phyloP scores from a whole-genome alignment of 2,113 vertebrate genomes.

The Tetrax tetrax region DNA sequence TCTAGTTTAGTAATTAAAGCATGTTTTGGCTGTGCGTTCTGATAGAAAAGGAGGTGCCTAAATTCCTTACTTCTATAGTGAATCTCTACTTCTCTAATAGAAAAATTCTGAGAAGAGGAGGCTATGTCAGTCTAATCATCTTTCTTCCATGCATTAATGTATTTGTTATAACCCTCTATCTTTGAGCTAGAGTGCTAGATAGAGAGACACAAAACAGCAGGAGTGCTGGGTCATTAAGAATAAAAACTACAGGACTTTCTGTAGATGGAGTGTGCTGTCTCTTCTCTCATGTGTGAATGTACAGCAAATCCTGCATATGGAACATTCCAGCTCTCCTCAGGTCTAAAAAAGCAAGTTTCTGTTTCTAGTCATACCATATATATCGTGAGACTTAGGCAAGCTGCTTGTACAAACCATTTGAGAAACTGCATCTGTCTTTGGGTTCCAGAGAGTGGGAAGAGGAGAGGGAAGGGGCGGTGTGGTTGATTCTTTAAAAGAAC shows the following conservation, averaged over 20 bases:
- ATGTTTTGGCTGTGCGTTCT: slow-evolving; percentile 8
- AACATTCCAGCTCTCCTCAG: neutral
- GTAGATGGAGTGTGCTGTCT: neutral
- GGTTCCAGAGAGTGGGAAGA: neutral
- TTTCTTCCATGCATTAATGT: neutral
- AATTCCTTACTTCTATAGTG: neutral
- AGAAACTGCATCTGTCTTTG: neutral
- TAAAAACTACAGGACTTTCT: neutral
- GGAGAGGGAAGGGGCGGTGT: neutral
- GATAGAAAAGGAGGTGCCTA: neutral
- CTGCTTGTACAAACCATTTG: neutral
- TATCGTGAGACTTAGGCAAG: neutral
- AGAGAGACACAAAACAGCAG: neutral
- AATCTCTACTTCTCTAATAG: neutral
- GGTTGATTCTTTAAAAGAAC: neutral
- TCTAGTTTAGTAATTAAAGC: slow-evolving; percentile 25
- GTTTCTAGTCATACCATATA: neutral
- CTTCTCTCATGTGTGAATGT: neutral
- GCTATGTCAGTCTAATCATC: neutral
- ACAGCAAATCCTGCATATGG: neutral
- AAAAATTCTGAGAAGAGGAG: neutral
- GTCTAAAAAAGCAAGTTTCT: neutral
- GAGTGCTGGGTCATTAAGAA: slow-evolving; percentile 13
- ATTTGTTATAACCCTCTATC: slow-evolving; percentile 4
- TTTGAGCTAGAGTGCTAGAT: slow-evolving; percentile 4